A percentile compares a stretch with the other conserved stretches of the same genome.
Conservation (phyloP, 2,888 invertebrate species). For the Sphecodes monilicornis region DNA sequence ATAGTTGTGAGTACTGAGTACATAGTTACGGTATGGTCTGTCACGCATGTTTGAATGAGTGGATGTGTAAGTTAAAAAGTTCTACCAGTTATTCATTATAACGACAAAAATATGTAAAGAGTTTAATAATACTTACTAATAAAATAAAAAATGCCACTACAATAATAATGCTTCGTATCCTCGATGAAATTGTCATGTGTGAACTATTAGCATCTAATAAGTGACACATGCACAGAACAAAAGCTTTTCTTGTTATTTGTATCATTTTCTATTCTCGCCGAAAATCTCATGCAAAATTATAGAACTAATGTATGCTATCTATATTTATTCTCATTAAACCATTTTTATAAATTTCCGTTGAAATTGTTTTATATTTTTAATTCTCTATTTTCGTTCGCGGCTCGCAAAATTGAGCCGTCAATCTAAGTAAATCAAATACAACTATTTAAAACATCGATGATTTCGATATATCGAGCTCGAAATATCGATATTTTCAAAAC, state of each 20-base stretch:
- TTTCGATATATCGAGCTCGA: too few species aligned
- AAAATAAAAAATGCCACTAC: constrained; percentile 76
- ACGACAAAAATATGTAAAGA: constrained; percentile 81
- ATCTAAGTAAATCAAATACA: too few species aligned
- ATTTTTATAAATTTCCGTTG: constrained; percentile 8
- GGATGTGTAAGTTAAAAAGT: constrained; percentile 78
- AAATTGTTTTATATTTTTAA: constrained; percentile 2
- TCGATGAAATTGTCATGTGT: constrained; percentile 5
- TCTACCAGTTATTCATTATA: constrained; percentile 81
- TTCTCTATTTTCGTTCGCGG: too few species aligned
- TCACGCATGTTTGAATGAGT: constrained; percentile 78
- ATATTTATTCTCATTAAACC: constrained; percentile 17
- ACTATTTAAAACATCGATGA: too few species aligned
- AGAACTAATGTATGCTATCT: neutral
- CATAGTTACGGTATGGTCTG: constrained; percentile 75
- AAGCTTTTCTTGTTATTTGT: neutral
- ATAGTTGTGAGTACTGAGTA: constrained; percentile 71
- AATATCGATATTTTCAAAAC: too few species aligned
- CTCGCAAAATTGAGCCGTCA: too few species aligned
- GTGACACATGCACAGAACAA: constrained; percentile 10
- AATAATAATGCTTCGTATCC: constrained; percentile 43
- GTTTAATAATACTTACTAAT: constrained; percentile 82
- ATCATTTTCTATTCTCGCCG: neutral
- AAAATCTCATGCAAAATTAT: constrained; percentile 6
- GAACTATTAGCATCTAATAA: constrained; percentile 7